Base-by-base conservation (phyloP, 2,113 vertebrate genomes). In the Halcyon senegalensis region DNA sequence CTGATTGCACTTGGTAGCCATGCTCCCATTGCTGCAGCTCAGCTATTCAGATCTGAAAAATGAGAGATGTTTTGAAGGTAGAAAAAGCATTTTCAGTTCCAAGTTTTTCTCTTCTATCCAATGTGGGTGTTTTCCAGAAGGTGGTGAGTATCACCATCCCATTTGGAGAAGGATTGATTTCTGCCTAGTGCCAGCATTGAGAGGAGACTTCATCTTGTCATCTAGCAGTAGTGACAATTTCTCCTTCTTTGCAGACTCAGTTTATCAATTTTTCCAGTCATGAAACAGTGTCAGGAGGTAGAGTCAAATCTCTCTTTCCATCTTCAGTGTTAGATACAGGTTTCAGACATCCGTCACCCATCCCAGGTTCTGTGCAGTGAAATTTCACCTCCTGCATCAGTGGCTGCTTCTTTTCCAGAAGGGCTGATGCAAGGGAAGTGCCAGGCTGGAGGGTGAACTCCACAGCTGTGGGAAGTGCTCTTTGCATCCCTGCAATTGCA, bases 381-480 rank as follows among this genome's bases (percentile, higher is more conserved):
- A 68, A 63, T 66, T 68, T 69, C 72, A 12, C 8, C 64, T 86
- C 76, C 72, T 56, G 33, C 39, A 66, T 50, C n/a, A 39, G n/a
- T 25, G 12, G 44, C 39, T 48, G 7, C n/a, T 39, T 39, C 35
- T 76, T 66, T 62, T 72, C 12, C 0, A 1, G 58, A 23, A 0
- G 1, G 21, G 55, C 39, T 88, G 35, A 66, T 39, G 13, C 31
- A 31, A 51, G 37, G n/a, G 50, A 78, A 41, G 21, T 0, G 0
- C 16, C 75, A n/a, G 56, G 59, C 28, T 28, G 44, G 33, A 35
- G 33, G 33, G 6, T 53, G 27, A 60, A 35, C 31, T 62, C 64
- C 24, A 60, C 13, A 39, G 12, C 21, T 1, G 0, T 18, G 3
- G 21, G 43, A 75, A 51, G 7, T 39, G 64, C 23, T 67, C 59